Conservation (phyloP, 2,113 vertebrate genomes). For the Myocastor coypus region DNA sequence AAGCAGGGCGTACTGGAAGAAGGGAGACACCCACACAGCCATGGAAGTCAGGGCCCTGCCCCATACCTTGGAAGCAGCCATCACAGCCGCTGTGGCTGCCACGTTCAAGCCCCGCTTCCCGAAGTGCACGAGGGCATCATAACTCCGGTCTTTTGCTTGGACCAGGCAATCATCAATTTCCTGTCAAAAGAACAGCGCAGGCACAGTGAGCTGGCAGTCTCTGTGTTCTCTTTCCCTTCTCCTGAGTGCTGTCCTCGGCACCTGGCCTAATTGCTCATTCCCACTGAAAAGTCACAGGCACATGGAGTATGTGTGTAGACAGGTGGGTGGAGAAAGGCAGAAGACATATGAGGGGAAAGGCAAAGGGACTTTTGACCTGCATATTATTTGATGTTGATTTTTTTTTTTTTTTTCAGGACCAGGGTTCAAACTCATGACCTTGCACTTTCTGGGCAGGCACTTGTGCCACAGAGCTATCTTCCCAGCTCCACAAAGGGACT, state of each 20-base stretch:
- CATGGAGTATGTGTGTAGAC: too few relatives aligned
- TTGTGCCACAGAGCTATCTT: too few relatives aligned
- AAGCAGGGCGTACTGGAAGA: background rate
- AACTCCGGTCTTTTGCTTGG: slow-evolving; percentile 98
- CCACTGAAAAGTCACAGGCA: background rate
- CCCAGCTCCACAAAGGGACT: too few relatives aligned
- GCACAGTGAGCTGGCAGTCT: slow-evolving; percentile 46
- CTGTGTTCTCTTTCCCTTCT: background rate
- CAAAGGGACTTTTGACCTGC: too few relatives aligned
- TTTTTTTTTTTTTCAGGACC: too few relatives aligned
- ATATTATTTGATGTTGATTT: too few relatives aligned
- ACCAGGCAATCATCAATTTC: slow-evolving; percentile 98
- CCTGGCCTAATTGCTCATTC: background rate
- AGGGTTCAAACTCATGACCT: too few relatives aligned
- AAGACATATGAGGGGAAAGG: background rate
- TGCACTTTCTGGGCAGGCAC: too few relatives aligned
- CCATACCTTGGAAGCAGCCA: slow-evolving; percentile 97
- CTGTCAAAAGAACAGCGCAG: slow-evolving; percentile 84
- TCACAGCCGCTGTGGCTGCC: slow-evolving; percentile 96
- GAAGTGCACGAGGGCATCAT: slow-evolving; percentile 97
- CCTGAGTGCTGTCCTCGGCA: background rate
- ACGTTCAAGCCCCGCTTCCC: slow-evolving; percentile 98
- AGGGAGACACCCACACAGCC: background rate
- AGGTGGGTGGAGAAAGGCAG: background rate
- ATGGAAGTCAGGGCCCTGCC: background rate